Evolutionary conservation across 2,888 invertebrate species (phyloP), one percentile per base, ranked within the genome.

Genomic region (Cheiracanthium punctorium): DNA sequence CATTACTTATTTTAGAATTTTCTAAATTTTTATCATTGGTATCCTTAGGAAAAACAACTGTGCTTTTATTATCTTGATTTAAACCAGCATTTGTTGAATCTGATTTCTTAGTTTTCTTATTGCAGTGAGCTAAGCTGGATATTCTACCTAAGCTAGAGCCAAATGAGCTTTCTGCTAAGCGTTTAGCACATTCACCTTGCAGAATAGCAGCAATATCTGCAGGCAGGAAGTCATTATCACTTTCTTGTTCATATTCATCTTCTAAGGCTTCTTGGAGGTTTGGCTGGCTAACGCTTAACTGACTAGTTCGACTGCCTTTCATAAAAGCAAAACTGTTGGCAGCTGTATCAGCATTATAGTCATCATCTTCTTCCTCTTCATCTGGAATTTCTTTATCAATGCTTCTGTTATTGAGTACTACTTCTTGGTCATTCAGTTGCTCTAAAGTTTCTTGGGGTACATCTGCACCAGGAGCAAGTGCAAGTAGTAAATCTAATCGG

Each of bases 401-500:
- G 12, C 73, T 58, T 41, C 29, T 17, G 64, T 82, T 71, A 14
- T 43, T 69, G 67, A 88, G n/a, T 29, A 17, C 48, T 29, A 29
- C 71, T 14, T 48, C 69, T 10, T 29, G 28, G 17, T 12, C 71
- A n/a, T 58, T 72, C 17, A 37, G 29, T 29, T 7, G 24, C 58
- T 82, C 76, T 0, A 43, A 29, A 0, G 48, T 70, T n/a, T 79
- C 87, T 20, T 73, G 76, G 4, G 90, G 88, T 24, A 90, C 87
- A 76, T 91, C 88, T 84, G 91, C 90, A 89, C 89, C 79, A n/a
- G 96, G 96, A 86, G 96, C 96, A 89, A 97, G 92, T 8, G 97
- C 96, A 87, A 97, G 93, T 89, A 98, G 93, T 82, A 97, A 93
- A 92, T 97, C 97, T 37, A 97, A 93, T 64, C 97, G 93, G 64